phyloP scores from a whole-genome alignment of 37 sponge, comb jelly and placozoan species.

The Bolinopsis microptera region DNA sequence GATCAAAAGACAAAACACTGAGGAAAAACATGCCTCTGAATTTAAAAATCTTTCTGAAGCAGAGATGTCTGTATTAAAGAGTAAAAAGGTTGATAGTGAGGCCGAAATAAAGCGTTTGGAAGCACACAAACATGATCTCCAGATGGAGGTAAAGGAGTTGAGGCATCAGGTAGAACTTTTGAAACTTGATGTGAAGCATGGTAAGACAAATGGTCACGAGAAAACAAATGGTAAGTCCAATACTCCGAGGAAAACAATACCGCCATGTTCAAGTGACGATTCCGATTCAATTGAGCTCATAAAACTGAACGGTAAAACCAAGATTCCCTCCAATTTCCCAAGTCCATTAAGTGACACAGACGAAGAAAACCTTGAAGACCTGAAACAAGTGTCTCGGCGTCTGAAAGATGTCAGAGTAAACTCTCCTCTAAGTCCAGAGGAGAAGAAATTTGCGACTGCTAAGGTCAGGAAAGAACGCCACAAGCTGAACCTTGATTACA shows the following conservation, averaged over 20 bases:
- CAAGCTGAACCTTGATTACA: constrained; percentile 27
- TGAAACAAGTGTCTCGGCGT: constrained; percentile 9
- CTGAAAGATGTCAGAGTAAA: constrained; percentile 39
- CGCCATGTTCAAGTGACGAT: constrained; percentile 50
- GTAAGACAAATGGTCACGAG: background rate
- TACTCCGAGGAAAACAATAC: constrained; percentile 37
- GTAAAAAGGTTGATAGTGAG: constrained; percentile 20
- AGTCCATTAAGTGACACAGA: constrained; percentile 59
- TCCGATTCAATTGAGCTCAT: background rate
- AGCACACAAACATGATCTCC: constrained; percentile 36
- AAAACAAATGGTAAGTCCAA: background rate
- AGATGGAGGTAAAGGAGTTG: constrained; percentile 31
- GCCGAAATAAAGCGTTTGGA: background rate
- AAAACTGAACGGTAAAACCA: background rate
- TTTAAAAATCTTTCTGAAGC: constrained; percentile 60
- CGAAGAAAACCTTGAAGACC: constrained; percentile 53
- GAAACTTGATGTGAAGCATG: background rate
- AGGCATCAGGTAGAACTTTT: constrained; percentile 33
- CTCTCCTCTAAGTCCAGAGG: constrained; percentile 20
- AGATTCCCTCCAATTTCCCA: constrained; percentile 45
- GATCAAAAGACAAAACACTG: background rate
- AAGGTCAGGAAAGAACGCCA: constrained; percentile 49
- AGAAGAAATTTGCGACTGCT: background rate
- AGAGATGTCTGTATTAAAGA: constrained; percentile 25
- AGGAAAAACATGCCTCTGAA: constrained; percentile 52